Percentiles rank a stretch among this genome's conserved stretches.
Evolutionary conservation across 2,888 invertebrate species (phyloP).

Genomic region (Agrilus cyanescens): DNA sequence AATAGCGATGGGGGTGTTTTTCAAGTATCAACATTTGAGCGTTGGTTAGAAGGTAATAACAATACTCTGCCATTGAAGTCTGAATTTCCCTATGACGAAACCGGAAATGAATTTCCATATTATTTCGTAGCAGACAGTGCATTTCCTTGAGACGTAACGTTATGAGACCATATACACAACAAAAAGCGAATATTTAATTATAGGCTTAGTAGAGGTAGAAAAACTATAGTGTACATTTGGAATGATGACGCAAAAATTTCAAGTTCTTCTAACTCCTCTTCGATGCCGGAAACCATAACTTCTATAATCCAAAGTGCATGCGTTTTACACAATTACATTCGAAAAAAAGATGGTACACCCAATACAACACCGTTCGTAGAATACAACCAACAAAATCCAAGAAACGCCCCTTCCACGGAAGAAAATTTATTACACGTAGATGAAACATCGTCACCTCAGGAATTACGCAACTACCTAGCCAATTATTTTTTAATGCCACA

Average conservation of each 20-base stretch:
- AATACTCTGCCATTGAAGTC: no score
- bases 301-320: neutral
- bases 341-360: no score
- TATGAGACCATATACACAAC: neutral
- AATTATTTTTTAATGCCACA: neutral
- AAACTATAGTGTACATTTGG: conserved; percentile 4
- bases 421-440: neutral
- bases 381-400: neutral
- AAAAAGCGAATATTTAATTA: conserved; percentile 2
- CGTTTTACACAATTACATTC: neutral
- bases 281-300: neutral
- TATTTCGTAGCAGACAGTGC: no score
- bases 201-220: neutral
- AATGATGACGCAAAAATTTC: conserved; percentile 2
- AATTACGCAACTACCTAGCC: neutral
- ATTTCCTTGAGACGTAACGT: no score
- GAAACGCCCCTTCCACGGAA: neutral
- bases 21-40: no score
- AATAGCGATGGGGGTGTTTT: no score
- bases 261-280: neutral
- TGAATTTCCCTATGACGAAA: no score
- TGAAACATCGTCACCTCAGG: neutral
- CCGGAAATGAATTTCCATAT: no score
- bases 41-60: no score
- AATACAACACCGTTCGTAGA: no score